These are phyloP conservation scores for Bombus polaris DNA, from an alignment of 1,140 invertebrate species.

Conservation along the genomic window DNA sequence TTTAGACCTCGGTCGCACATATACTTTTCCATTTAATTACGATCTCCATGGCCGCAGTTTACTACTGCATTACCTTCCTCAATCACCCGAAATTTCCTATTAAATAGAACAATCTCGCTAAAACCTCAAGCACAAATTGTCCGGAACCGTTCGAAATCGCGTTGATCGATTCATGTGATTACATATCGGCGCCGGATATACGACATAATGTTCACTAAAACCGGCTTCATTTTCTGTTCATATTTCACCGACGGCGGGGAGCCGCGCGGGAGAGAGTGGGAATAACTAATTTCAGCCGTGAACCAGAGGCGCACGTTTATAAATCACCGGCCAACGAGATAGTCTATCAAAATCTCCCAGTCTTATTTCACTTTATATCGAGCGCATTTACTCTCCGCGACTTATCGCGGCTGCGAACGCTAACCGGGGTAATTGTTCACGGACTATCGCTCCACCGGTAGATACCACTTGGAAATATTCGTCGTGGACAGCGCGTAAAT, in stretches of 20 bases:
- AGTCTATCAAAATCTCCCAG: constrained; percentile 37
- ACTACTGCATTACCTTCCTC: neutral
- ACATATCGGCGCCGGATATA: neutral
- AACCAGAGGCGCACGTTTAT: neutral
- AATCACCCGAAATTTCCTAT: neutral
- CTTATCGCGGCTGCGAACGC: constrained; percentile 31
- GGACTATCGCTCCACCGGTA: constrained; percentile 9
- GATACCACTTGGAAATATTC: constrained; percentile 31
- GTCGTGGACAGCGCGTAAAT: constrained; percentile 2
- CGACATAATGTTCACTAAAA: constrained; percentile 2
- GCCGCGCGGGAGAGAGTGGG: neutral
- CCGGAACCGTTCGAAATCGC: neutral
- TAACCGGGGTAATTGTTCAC: constrained; percentile 44
- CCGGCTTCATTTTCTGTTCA: constrained; percentile 20
- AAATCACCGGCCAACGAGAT: constrained; percentile 33
- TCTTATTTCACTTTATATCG: constrained; percentile 39
- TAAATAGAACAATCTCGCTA: neutral
- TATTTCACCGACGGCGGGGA: constrained; percentile 4
- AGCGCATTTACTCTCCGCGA: constrained; percentile 24
- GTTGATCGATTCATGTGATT: neutral
- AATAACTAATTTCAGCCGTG: constrained; percentile 36
- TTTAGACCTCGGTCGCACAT: too few relatives aligned
- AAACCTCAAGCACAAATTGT: too few relatives aligned
- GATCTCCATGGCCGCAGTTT: neutral
- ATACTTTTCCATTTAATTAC: neutral